Conservation (phyloP, 2,113 vertebrate genomes). For the Hypanus sabinus region DNA sequence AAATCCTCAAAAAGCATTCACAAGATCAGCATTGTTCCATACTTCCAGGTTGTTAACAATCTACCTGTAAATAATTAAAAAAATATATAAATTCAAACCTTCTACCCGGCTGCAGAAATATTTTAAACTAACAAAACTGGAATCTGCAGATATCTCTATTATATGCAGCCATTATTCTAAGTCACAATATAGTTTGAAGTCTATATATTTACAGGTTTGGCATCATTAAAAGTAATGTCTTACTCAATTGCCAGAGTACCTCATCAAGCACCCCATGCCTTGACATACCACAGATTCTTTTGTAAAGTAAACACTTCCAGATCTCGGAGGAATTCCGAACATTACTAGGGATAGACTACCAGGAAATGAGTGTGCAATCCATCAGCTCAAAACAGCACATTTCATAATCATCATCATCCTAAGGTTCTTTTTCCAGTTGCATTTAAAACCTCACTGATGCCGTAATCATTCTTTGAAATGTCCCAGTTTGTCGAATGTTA, state of each 20-base stretch:
- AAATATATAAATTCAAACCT: slow-evolving; percentile 1
- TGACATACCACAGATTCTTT: slow-evolving; percentile 61
- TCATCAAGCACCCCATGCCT: slow-evolving; percentile 42
- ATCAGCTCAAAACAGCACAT: not conserved
- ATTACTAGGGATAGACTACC: slow-evolving; percentile 50
- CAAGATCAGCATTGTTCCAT: no score
- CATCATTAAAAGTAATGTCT: slow-evolving; percentile 32
- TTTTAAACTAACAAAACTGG: not conserved
- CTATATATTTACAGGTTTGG: not conserved
- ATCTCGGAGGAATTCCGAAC: slow-evolving; percentile 46
- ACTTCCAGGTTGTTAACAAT: not conserved
- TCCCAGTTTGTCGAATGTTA: not conserved
- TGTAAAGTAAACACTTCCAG: slow-evolving; percentile 55
- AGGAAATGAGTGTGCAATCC: not conserved
- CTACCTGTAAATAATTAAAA: not conserved
- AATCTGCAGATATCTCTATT: not conserved
- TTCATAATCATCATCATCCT: not conserved
- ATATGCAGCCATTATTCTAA: not conserved
- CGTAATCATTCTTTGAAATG: not conserved
- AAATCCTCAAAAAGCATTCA: not conserved
- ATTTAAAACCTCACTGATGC: not conserved
- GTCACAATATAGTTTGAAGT: not conserved
- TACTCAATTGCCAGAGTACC: slow-evolving; percentile 22
- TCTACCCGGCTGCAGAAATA: not conserved
- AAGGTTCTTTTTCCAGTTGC: not conserved